These are phyloP conservation scores for Nudaria mundana DNA, from an alignment of 2,888 invertebrate genomes.

Conservation along the genomic window DNA sequence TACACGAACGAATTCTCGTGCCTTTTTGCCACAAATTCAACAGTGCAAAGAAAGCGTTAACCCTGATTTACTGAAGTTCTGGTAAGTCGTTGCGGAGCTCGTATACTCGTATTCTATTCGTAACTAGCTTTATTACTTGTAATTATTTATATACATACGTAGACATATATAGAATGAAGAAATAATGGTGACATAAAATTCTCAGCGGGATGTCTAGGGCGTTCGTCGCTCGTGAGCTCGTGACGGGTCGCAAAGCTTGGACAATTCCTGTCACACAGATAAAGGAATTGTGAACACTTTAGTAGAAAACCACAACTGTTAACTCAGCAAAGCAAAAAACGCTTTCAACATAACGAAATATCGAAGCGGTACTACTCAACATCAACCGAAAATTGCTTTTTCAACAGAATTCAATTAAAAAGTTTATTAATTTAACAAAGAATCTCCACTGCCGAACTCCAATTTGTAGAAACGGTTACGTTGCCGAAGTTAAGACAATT, in stretches of 20 bases:
- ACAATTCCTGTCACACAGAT: conserved; percentile 46
- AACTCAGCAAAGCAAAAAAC: too few relatives aligned
- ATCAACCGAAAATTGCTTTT: conserved; percentile 60
- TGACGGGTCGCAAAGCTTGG: conserved; percentile 44
- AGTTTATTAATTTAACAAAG: conserved; percentile 76
- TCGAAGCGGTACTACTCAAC: conserved; percentile 41
- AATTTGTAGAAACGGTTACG: conserved; percentile 65
- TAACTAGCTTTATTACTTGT: conserved; percentile 27
- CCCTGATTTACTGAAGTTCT: conserved; percentile 66
- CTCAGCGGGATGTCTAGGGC: conserved; percentile 39
- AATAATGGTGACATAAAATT: conserved; percentile 47
- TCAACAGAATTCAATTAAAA: conserved; percentile 74
- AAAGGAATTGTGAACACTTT: conserved; percentile 49
- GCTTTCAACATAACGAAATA: too few relatives aligned
- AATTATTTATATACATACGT: conserved; percentile 14
- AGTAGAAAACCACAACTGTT: conserved; percentile 22
- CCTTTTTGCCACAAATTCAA: conserved; percentile 60
- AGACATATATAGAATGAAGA: conserved; percentile 34
- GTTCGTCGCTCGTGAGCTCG: conserved; percentile 45
- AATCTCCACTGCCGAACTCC: conserved; percentile 59
- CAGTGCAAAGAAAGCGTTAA: conserved; percentile 65
- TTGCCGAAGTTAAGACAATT: conserved; percentile 60
- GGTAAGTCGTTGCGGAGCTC: conserved; percentile 47
- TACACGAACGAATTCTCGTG: conserved; percentile 51
- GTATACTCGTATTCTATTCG: conserved; percentile 21